Evolutionary conservation across 2,888 invertebrate species (phyloP), one percentile per base, ranked within the genome.

Genomic region (Allophyes oxyacanthae): DNA sequence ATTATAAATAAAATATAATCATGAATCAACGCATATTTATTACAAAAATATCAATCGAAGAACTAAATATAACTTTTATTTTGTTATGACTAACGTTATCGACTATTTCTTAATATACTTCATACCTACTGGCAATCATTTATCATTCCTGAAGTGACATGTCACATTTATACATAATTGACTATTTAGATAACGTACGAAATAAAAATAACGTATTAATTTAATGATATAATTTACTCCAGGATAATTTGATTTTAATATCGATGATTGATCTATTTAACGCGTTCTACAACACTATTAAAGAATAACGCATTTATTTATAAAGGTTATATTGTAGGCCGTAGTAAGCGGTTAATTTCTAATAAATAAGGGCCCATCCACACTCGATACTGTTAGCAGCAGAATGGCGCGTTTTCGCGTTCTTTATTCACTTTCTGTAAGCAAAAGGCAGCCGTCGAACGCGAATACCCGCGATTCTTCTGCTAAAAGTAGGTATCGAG

Each of bases 101-200:
- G 11, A 42, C 41, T 40, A 50, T 55, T 50, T 33, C 37, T 30
- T 38, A 32, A 40, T 34, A 43, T 37, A 60, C 37, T 15, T 45
- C 34, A 55, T 34, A 26, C 30, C 25, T 28, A 28, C 13, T 1
- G 11, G 6, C 6, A 9, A 14, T 32, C 15, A 15, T 59, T 68
- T 68, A 73, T 73, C 58, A 53, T 55, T 40, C 40, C n/a, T 52
- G 37, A 53, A 58, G 69, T 63, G 53, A 72, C 44, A 61, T 42
- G 55, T 62, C 52, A 54, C 13, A 9, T 40, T 53, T 37, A 49
- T 36, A 48, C 11, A 6, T 50, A 42, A 34, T 46, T 33, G 6
- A 14, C 25, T 15, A 7, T 36, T 28, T 13, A 50, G 50, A 67
- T 59, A 50, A n/a, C 41, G 30, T 6, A 7, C 20, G 7, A 50